These are phyloP conservation scores for Lepidotrigona ventralis DNA, from an alignment of 1,140 invertebrate species.

Conservation along the genomic window DNA sequence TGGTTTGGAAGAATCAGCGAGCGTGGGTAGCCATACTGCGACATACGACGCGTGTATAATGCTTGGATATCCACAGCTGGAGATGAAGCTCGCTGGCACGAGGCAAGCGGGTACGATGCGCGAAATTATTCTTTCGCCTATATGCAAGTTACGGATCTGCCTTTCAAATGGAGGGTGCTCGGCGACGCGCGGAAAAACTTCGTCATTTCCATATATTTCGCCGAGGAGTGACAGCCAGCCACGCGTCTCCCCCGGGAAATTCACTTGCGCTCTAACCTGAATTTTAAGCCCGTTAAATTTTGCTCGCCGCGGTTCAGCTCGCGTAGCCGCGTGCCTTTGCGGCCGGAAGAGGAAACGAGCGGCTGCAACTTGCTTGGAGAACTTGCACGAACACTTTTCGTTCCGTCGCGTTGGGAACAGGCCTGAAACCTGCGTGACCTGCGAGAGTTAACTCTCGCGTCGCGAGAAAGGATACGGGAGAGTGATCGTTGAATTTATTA, in stretches of 20 bases:
- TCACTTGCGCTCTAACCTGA: conserved; percentile 56
- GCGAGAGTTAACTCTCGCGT: no score
- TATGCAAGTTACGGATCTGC: conserved; percentile 56
- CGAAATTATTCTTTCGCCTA: conserved; percentile 61
- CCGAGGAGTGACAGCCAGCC: conserved; percentile 11
- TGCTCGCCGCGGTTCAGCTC: background rate
- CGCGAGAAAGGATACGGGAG: background rate
- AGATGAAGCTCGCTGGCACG: conserved; percentile 28
- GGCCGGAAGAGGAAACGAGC: no score
- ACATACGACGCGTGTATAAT: background rate
- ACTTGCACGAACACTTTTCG: background rate
- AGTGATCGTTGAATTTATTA: background rate
- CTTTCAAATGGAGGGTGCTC: conserved; percentile 61
- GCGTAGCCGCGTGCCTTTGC: background rate
- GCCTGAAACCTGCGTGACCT: background rate
- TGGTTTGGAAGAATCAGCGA: background rate
- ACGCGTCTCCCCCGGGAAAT: conserved; percentile 40
- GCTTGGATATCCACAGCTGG: background rate
- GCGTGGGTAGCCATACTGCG: background rate
- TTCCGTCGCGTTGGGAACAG: background rate
- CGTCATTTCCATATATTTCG: conserved; percentile 60
- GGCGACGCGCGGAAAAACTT: conserved; percentile 57
- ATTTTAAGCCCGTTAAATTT: conserved; percentile 52
- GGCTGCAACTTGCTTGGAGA: background rate
- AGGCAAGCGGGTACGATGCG: conserved; percentile 10